Percentiles rank a stretch among this genome's conserved stretches.
These are phyloP conservation scores for Lota lota DNA, from an alignment of 2,113 vertebrate genomes.

Conservation along the genomic window DNA sequence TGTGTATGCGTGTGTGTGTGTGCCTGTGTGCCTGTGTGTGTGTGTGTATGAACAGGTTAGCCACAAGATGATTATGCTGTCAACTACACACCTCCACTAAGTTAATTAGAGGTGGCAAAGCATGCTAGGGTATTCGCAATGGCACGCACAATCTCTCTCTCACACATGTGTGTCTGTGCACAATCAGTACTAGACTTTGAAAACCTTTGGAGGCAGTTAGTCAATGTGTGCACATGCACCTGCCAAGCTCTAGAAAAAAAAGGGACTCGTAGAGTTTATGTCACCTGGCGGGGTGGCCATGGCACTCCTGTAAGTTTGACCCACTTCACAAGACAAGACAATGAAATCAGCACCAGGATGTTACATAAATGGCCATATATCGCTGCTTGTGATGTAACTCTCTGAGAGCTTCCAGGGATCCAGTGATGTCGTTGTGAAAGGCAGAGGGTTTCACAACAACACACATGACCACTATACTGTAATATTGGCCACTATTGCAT, in stretches of 20 bases:
- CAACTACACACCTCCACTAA: slow-evolving; percentile 60
- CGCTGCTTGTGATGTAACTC: slow-evolving; percentile 2
- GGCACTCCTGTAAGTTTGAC: slow-evolving; percentile 22
- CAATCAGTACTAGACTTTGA: slow-evolving; percentile 15
- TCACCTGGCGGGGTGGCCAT: not conserved
- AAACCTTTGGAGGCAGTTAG: slow-evolving; percentile 3
- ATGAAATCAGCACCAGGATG: slow-evolving; percentile 22
- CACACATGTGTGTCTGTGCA: slow-evolving; percentile 20
- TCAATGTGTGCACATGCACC: not conserved
- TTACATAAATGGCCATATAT: slow-evolving; percentile 19
- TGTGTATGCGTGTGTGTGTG: slow-evolving; percentile 2
- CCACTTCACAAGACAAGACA: slow-evolving; percentile 35
- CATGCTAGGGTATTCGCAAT: slow-evolving; percentile 45
- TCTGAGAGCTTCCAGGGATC: not conserved
- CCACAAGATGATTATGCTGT: slow-evolving; percentile 65
- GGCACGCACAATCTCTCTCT: slow-evolving; percentile 25
- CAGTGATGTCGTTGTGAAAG: not conserved
- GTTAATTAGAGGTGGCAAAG: slow-evolving; percentile 66
- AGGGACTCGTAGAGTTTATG: slow-evolving; percentile 13
- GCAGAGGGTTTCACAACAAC: not conserved
- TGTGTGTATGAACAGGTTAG: slow-evolving; percentile 58
- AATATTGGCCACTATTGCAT: not conserved
- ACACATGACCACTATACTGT: not conserved
- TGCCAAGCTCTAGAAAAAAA: not conserved
- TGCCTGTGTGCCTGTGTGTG: slow-evolving; percentile 13